phyloP scores from a whole-genome alignment of 1,140 invertebrate species.

The Zaprionus gabonicus region DNA sequence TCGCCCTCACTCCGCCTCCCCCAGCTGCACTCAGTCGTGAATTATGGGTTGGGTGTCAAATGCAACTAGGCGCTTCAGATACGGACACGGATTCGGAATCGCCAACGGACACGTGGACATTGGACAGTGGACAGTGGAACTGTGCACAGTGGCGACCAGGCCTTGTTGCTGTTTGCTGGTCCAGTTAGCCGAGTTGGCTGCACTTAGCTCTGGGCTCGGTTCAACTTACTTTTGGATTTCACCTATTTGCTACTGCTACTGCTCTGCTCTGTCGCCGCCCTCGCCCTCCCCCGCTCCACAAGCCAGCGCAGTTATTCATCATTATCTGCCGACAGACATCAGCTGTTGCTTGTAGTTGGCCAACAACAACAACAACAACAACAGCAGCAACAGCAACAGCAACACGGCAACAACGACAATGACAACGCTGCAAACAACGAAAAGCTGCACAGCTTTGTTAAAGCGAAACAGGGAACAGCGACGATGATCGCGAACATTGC shows the following conservation, averaged over 20 bases:
- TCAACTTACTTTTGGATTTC: conserved; percentile 53
- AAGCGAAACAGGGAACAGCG: conserved; percentile 20
- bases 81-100: conserved; percentile 7
- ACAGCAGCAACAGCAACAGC: conserved; percentile 1
- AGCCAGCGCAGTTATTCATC: conserved; percentile 51
- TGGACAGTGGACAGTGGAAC: neutral
- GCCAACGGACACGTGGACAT: neutral
- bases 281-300: neutral
- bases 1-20: neutral
- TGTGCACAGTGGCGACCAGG: neutral
- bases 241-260: conserved; percentile 40
- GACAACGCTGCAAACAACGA: conserved; percentile 43
- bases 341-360: conserved; percentile 55
- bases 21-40: conserved; percentile 12
- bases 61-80: conserved; percentile 49
- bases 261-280: neutral
- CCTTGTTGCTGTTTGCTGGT: neutral
- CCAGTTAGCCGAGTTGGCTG: neutral
- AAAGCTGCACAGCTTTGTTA: conserved; percentile 47
- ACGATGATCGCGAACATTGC: neutral
- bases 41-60: conserved; percentile 54
- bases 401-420: conserved; percentile 14
- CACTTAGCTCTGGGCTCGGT: conserved; percentile 16
- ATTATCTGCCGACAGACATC: conserved; percentile 59
- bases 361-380: conserved; percentile 32